Evolutionary conservation across 2,888 invertebrate genomes (phyloP), one percentile per base, ranked within the genome.

Genomic region (Rhagium mordax): DNA sequence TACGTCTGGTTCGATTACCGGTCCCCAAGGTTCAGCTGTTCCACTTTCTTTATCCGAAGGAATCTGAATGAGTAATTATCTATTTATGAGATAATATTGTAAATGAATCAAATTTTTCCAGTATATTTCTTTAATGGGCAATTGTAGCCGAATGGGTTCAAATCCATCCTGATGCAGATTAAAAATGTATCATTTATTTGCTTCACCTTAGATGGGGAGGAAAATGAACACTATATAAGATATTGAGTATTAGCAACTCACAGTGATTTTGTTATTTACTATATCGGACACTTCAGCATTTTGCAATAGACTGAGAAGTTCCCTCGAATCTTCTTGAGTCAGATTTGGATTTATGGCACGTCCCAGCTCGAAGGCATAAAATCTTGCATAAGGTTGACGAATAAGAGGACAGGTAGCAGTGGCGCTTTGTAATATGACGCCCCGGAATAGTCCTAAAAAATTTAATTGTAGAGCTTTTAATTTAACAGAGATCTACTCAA

Each of bases 341-440:
- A 70, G 64, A 18, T 51, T 64, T 21, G 61, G 15, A 7, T 70
- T 18, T 29, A 75, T 13, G 4, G 5, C 6, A 47, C 55, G 55
- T 53, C 68, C 73, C 24, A 75, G 53, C 24, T 59, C 16, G 51
- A 73, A 75, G 7, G 75, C 75, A 51, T 62, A 64, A 27, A 68
- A 13, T 61, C 73, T 73, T 6, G 75, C 70, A 33, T 65, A 62
- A 13, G 47, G 7, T 60, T 73, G 70, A 60, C 53, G 70, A 13
- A 67, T 47, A 15, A 59, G 59, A 10, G 33, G 7, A 20, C 68
- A 65, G 55, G 73, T n/a, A n/a, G 62, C 62, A 16, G 67, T 68
- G 33, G 73, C 71, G 47, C 75, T 75, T 59, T 75, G 72, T 47
- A 73, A 51, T 53, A 75, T 75, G 5, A 68, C 75, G 8, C 60